Evolutionary conservation across 2,113 vertebrate species (phyloP).

Genomic region (Pachypanchax playfairii): DNA sequence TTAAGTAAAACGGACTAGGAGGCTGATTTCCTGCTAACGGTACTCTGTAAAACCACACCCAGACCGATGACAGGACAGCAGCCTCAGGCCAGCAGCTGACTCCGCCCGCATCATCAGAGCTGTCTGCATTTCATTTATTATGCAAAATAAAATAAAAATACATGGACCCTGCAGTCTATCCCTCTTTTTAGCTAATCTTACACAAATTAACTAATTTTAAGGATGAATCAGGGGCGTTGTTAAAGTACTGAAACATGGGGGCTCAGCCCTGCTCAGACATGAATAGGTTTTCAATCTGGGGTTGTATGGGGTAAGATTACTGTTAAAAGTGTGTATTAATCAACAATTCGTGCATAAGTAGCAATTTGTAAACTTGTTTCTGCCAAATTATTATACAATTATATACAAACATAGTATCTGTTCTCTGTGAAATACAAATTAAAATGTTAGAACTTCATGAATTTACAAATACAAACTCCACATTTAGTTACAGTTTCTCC

Average conservation of each 20-base stretch:
- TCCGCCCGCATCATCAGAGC: conserved; percentile 76
- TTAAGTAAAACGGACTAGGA: conserved; percentile 51
- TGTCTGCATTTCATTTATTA: conserved; percentile 20
- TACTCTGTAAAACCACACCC: conserved; percentile 86
- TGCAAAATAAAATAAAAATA: neutral
- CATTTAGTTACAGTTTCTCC: no score
- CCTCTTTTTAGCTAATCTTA: neutral
- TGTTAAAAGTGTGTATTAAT: no score
- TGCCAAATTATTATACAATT: no score
- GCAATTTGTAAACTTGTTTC: no score
- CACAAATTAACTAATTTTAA: neutral
- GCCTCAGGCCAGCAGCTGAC: conserved; percentile 49
- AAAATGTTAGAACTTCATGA: no score
- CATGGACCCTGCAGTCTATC: neutral
- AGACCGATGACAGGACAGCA: conserved; percentile 76
- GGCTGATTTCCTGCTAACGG: conserved; percentile 84
- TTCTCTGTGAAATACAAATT: no score
- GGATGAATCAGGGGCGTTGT: neutral
- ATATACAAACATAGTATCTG: no score
- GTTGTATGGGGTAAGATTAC: no score
- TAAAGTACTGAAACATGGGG: neutral
- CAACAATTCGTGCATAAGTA: no score
- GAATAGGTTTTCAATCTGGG: no score
- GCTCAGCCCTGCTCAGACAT: neutral
- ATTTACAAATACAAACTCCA: no score